phyloP scores from a whole-genome alignment of 2,797 vertebrate genomes.

The Enteromius unitaeniatus region DNA sequence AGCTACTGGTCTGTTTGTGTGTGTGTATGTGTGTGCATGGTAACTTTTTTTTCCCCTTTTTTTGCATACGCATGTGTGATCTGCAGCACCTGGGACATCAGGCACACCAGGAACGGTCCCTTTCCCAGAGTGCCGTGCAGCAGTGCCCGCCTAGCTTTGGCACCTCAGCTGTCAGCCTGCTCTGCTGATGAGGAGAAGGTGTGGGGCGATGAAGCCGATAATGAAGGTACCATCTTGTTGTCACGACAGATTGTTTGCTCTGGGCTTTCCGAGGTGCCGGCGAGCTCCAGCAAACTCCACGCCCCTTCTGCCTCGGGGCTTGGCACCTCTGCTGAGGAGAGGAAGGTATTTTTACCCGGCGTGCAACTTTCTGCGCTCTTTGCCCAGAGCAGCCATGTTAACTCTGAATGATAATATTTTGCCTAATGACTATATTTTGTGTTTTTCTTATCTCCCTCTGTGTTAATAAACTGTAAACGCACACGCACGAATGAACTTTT shows the following conservation, averaged over 20 bases:
- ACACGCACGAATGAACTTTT: not conserved
- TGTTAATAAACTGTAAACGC: conserved; percentile 48
- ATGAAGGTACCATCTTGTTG: conserved; percentile 80
- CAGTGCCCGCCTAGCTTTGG: conserved; percentile 72
- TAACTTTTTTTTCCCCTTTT: conserved; percentile 25
- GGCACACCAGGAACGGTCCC: conserved; percentile 59
- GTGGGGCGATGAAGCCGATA: conserved; percentile 77
- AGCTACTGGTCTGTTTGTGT: conserved; percentile 36
- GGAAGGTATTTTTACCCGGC: conserved; percentile 67
- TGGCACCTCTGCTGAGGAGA: conserved; percentile 67
- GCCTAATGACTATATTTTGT: conserved; percentile 61
- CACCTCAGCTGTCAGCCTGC: conserved; percentile 82
- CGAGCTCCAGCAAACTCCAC: conserved; percentile 57
- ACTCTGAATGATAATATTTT: conserved; percentile 63
- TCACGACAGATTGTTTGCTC: conserved; percentile 82
- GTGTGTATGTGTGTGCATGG: not conserved
- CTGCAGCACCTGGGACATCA: conserved; percentile 64
- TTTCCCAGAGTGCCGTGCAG: conserved; percentile 64
- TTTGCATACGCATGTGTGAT: conserved; percentile 47
- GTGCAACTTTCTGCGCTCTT: conserved; percentile 58
- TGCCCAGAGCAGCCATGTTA: conserved; percentile 51
- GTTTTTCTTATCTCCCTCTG: conserved; percentile 19
- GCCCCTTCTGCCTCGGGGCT: conserved; percentile 63
- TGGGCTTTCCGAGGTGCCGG: conserved; percentile 70
- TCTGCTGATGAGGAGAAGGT: conserved; percentile 75